Conservation (phyloP, 2,888 invertebrate genomes). For the Phania funesta region DNA sequence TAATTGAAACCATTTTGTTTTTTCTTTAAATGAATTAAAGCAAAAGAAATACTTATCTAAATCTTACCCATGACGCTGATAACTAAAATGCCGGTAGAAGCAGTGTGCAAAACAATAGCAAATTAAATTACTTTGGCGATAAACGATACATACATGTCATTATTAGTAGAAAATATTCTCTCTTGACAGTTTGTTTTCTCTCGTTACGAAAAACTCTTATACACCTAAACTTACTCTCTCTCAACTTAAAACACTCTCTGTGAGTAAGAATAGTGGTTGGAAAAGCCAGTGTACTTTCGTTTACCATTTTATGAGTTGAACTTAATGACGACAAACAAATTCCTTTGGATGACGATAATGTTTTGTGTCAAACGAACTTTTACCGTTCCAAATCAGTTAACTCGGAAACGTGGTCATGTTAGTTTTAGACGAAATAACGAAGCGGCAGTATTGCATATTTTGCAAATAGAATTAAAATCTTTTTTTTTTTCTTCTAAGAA, state of each 20-base stretch:
- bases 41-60: constrained; percentile 1
- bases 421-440: constrained; percentile 73
- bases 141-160: neutral
- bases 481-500: neutral
- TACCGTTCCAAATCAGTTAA: constrained; percentile 78
- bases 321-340: constrained; percentile 52
- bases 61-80: too few relatives aligned
- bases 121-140: constrained; percentile 3
- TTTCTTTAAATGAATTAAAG: too few relatives aligned
- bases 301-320: constrained; percentile 10
- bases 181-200: neutral
- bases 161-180: neutral
- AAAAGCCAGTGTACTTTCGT: constrained; percentile 42
- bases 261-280: constrained; percentile 44
- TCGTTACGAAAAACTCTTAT: constrained; percentile 15
- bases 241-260: neutral
- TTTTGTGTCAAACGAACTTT: constrained; percentile 63
- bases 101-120: neutral
- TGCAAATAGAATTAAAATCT: constrained; percentile 55
- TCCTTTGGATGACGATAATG: constrained; percentile 59
- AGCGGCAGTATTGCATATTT: constrained; percentile 69
- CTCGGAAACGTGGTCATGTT: constrained; percentile 80
- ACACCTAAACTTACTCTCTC: neutral
- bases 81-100: constrained; percentile 32
- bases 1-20: too few relatives aligned